A percentile compares a stretch with the other conserved stretches of the same genome.
These are phyloP conservation scores for Zaprionus camerounensis DNA, from an alignment of 1,140 invertebrate genomes.

Conservation along the genomic window DNA sequence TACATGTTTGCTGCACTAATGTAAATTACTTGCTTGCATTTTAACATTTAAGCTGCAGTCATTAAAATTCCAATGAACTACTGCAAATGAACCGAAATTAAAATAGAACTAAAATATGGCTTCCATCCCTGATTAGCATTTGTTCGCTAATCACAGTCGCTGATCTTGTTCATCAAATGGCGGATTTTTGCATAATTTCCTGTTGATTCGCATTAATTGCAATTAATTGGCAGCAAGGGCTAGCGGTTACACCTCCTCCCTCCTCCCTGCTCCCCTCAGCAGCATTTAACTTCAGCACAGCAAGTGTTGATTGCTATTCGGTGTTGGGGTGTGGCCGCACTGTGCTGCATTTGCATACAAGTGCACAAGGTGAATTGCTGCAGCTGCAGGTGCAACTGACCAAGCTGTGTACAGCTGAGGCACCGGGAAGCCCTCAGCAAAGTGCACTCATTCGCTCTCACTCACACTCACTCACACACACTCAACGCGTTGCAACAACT, in stretches of 20 bases:
- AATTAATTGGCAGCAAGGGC: slow-evolving; percentile 76
- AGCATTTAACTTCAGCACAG: not conserved
- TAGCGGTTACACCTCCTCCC: not conserved
- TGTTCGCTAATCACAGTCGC: slow-evolving; percentile 41
- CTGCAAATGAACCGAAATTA: slow-evolving; percentile 14
- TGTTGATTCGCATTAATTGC: slow-evolving; percentile 62
- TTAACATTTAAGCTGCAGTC: not conserved
- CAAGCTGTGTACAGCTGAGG: not conserved
- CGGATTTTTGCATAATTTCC: slow-evolving; percentile 68
- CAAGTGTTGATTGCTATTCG: slow-evolving; percentile 74
- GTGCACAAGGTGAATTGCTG: slow-evolving; percentile 27
- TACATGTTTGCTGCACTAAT: not conserved
- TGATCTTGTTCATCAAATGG: slow-evolving; percentile 69
- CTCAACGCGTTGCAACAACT: slow-evolving; percentile 41
- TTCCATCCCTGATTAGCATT: slow-evolving; percentile 40
- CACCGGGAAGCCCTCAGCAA: not conserved
- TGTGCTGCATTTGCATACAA: slow-evolving; percentile 59
- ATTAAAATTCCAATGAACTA: not conserved
- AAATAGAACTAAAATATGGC: not conserved
- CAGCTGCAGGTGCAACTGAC: slow-evolving; percentile 28
- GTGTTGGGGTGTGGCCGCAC: slow-evolving; percentile 68
- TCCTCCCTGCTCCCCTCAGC: not conserved
- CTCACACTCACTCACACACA: slow-evolving; percentile 35
- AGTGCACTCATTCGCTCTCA: slow-evolving; percentile 6
- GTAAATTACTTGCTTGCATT: no score